These are phyloP conservation scores for Lapara coniferarum DNA, from an alignment of 2,888 invertebrate genomes.

Conservation along the genomic window DNA sequence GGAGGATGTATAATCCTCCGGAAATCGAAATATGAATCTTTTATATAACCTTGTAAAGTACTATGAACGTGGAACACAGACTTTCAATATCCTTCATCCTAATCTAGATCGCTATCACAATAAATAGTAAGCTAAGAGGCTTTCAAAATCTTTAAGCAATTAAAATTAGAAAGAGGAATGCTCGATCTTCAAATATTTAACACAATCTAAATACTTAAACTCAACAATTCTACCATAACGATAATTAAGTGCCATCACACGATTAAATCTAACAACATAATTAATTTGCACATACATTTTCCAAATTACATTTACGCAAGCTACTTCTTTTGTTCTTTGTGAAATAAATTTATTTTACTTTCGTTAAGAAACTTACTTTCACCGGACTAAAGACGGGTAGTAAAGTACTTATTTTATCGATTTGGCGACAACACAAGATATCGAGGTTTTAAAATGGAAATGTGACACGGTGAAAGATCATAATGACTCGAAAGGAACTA, in stretches of 20 bases:
- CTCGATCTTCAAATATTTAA: neutral
- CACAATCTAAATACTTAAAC: neutral
- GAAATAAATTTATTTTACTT: constrained; percentile 14
- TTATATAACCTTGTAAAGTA: too few species aligned
- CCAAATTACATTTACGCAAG: constrained; percentile 8
- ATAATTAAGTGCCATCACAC: neutral
- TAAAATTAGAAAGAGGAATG: neutral
- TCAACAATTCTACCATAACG: neutral
- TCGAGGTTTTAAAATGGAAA: neutral
- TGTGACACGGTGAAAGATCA: neutral
- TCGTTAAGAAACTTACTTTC: constrained; percentile 13
- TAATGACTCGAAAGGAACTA: neutral
- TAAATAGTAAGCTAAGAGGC: too few species aligned
- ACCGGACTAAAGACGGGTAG: neutral
- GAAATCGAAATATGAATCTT: too few species aligned
- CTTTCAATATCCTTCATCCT: too few species aligned
- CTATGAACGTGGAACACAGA: too few species aligned
- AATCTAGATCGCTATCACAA: too few species aligned
- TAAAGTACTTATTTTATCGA: neutral
- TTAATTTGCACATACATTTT: constrained; percentile 1
- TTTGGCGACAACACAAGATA: neutral
- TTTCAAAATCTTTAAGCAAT: neutral
- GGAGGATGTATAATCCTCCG: too few species aligned
- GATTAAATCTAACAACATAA: constrained; percentile 14
- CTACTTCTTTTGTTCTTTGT: constrained; percentile 18